Evolutionary conservation across 2,888 invertebrate genomes (phyloP).

Genomic region (Thumatha senex): DNA sequence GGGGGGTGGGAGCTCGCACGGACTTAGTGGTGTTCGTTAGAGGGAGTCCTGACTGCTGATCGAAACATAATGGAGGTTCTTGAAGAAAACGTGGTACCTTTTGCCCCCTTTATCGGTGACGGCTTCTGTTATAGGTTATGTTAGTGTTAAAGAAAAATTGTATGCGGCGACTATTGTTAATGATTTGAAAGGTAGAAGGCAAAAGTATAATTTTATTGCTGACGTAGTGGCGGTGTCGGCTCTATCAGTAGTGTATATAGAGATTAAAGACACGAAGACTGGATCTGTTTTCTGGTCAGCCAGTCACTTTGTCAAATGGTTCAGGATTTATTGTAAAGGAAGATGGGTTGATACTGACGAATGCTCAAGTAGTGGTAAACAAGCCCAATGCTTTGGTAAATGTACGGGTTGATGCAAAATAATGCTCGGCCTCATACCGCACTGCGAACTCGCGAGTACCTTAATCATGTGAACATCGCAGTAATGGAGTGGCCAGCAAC

Average conservation of each 20-base stretch:
- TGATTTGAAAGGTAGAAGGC: conserved; percentile 78
- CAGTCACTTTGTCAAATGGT: conserved; percentile 90
- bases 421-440: too few species aligned
- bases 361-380: conserved; percentile 97
- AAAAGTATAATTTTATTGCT: conserved; percentile 93
- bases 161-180: conserved; percentile 57
- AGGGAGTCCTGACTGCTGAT: too few species aligned
- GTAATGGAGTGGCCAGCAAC: too few species aligned
- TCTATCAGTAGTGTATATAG: conserved; percentile 95
- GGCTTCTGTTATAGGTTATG: conserved; percentile 77
- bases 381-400: conserved; percentile 88
- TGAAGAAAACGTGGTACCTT: too few species aligned
- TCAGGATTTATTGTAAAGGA: conserved; percentile 95
- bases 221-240: conserved; percentile 94
- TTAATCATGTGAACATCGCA: too few species aligned
- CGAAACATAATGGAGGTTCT: too few species aligned
- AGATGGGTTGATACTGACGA: conserved; percentile 95
- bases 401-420: conserved; percentile 85
- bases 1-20: too few species aligned
- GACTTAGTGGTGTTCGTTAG: too few species aligned
- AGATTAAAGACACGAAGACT: conserved; percentile 90
- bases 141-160: conserved; percentile 70
- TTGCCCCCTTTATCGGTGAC: too few species aligned
- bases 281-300: conserved; percentile 87
- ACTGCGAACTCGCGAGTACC: too few species aligned